Conservation (phyloP, 2,888 invertebrate genomes). For the Bombyx huttoni region DNA sequence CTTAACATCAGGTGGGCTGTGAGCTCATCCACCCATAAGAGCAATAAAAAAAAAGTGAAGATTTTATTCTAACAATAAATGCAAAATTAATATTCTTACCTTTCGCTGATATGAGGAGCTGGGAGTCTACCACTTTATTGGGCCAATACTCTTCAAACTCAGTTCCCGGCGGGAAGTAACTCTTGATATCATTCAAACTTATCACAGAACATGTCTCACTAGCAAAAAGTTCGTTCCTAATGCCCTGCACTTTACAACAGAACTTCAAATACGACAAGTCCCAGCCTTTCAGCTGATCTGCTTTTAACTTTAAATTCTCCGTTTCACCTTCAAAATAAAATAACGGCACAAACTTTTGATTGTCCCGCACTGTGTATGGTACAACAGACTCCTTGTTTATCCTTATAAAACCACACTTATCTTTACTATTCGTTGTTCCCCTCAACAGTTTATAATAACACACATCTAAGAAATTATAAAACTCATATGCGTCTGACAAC, state of each 20-base stretch:
- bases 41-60: too few species aligned
- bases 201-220: slow-evolving; percentile 93
- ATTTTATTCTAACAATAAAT: too few species aligned
- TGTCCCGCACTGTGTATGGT: slow-evolving; percentile 88
- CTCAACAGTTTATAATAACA: slow-evolving; percentile 88
- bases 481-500: slow-evolving; percentile 88
- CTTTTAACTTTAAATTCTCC: slow-evolving; percentile 90
- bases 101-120: slow-evolving; percentile 80
- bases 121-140: slow-evolving; percentile 87
- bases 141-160: slow-evolving; percentile 96
- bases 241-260: slow-evolving; percentile 95
- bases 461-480: slow-evolving; percentile 91
- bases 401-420: slow-evolving; percentile 91
- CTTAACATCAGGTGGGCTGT: too few species aligned
- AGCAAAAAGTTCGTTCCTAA: slow-evolving; percentile 90
- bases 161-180: slow-evolving; percentile 91
- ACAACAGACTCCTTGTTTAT: slow-evolving; percentile 95
- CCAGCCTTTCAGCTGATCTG: slow-evolving; percentile 91
- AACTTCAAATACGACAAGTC: slow-evolving; percentile 93
- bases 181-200: slow-evolving; percentile 90
- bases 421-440: slow-evolving; percentile 78
- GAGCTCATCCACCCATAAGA: too few species aligned
- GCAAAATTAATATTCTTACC: slow-evolving; percentile 37
- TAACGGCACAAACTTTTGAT: slow-evolving; percentile 90
- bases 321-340: slow-evolving; percentile 92